phyloP scores from a whole-genome alignment of 2,113 vertebrate genomes.

The Atherinomorus stipes region DNA sequence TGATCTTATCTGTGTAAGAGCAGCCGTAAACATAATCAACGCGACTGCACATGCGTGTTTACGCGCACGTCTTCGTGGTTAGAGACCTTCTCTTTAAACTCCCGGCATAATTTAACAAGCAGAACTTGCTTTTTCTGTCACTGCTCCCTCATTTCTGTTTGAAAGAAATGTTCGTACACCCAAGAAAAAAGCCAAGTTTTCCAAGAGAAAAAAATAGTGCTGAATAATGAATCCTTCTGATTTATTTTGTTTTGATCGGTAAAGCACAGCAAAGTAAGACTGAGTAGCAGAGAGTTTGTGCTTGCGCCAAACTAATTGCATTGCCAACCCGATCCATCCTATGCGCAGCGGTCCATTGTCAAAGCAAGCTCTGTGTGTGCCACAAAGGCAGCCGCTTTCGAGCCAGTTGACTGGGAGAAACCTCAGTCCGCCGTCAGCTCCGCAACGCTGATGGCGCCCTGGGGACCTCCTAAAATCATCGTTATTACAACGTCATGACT shows the following conservation, averaged over 20 bases:
- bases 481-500: slow-evolving; percentile 30
- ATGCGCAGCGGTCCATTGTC: slow-evolving; percentile 22
- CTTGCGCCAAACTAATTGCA: slow-evolving; percentile 14
- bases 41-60: slow-evolving; percentile 21
- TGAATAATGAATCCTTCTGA: background rate
- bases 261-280: slow-evolving; percentile 7
- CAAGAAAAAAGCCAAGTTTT: background rate
- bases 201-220: background rate
- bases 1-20: background rate
- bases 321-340: slow-evolving; percentile 33
- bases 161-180: background rate
- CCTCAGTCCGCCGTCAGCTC: slow-evolving; percentile 37
- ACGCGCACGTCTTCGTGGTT: background rate
- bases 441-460: slow-evolving; percentile 16
- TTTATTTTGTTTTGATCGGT: background rate
- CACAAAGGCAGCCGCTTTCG: slow-evolving; percentile 12
- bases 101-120: slow-evolving; percentile 16
- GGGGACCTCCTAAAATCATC: slow-evolving; percentile 25
- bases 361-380: slow-evolving; percentile 13
- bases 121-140: background rate
- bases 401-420: slow-evolving; percentile 16
- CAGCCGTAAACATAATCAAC: background rate
- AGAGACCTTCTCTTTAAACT: background rate
- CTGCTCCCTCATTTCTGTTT: too few relatives aligned
- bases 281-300: background rate